A percentile compares a stretch with the other conserved stretches of the same genome.
These are phyloP conservation scores for Trichogramma pretiosum DNA, from an alignment of 1,140 invertebrate genomes.

Conservation along the genomic window DNA sequence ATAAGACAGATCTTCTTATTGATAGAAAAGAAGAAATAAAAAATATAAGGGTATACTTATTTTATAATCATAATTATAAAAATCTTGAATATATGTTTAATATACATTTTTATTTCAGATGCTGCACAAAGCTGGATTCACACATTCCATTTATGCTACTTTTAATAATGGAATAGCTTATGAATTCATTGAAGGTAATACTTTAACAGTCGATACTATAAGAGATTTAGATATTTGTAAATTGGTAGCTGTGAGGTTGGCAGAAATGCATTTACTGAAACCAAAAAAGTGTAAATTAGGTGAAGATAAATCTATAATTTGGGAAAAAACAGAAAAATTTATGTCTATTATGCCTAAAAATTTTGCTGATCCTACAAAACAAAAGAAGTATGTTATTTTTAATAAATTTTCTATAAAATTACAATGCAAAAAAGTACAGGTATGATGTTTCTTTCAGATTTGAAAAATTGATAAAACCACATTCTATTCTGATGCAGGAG, in stretches of 20 bases:
- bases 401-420: constrained; percentile 1
- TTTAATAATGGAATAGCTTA: constrained; percentile 94
- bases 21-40: constrained; percentile 75
- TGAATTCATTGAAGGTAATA: constrained; percentile 79
- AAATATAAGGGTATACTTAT: constrained; percentile 52
- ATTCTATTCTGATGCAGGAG: constrained; percentile 60
- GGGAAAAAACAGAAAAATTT: constrained; percentile 68
- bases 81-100: constrained; percentile 2
- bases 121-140: constrained; percentile 66
- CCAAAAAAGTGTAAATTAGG: constrained; percentile 29
- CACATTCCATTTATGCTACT: constrained; percentile 78
- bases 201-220: constrained; percentile 63
- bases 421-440: not conserved
- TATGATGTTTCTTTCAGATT: constrained; percentile 51
- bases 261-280: constrained; percentile 65
- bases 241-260: constrained; percentile 70
- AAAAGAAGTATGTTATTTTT: constrained; percentile 48
- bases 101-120: constrained; percentile 43
- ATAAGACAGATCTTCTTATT: constrained; percentile 88
- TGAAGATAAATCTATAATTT: constrained; percentile 53
- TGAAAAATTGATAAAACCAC: constrained; percentile 56
- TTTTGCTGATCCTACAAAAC: constrained; percentile 54
- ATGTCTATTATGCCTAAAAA: constrained; percentile 59
- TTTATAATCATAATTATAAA: constrained; percentile 1
- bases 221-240: constrained; percentile 60